phyloP scores from a whole-genome alignment of 2,888 invertebrate genomes.

The Sepiola atlantica region DNA sequence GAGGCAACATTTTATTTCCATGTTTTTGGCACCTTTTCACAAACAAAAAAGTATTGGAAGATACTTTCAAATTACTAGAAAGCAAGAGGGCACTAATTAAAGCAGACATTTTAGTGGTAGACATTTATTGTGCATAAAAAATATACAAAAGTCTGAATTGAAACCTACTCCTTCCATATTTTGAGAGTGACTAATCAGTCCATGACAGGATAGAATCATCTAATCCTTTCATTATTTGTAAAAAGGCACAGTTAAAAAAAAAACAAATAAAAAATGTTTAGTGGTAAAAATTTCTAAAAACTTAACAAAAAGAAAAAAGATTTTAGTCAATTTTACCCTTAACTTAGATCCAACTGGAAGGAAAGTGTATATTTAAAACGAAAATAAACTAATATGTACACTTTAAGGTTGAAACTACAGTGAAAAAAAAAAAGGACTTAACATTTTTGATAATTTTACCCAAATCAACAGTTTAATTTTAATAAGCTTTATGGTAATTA shows the following conservation, averaged over 20 bases:
- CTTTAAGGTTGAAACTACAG: background rate
- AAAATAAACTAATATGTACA: background rate
- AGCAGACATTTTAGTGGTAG: background rate
- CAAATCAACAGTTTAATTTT: no score
- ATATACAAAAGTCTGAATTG: background rate
- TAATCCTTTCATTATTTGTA: background rate
- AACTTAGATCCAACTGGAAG: background rate
- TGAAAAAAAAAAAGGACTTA: background rate
- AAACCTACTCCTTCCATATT: background rate
- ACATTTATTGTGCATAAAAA: background rate
- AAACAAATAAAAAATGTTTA: background rate
- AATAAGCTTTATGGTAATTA: no score
- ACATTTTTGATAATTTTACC: no score
- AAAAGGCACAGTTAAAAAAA: constrained; percentile 13
- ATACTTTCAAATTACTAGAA: background rate
- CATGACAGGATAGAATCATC: background rate
- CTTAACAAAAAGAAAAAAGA: background rate
- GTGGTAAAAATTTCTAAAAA: background rate
- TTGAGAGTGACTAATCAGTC: background rate
- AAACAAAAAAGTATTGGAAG: background rate
- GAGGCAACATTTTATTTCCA: background rate
- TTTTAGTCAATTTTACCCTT: background rate
- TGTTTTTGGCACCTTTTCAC: background rate
- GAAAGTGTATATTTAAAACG: background rate
- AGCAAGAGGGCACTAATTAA: background rate